Base-by-base conservation (phyloP, 1,140 invertebrate species). In the Drosophila miranda region DNA sequence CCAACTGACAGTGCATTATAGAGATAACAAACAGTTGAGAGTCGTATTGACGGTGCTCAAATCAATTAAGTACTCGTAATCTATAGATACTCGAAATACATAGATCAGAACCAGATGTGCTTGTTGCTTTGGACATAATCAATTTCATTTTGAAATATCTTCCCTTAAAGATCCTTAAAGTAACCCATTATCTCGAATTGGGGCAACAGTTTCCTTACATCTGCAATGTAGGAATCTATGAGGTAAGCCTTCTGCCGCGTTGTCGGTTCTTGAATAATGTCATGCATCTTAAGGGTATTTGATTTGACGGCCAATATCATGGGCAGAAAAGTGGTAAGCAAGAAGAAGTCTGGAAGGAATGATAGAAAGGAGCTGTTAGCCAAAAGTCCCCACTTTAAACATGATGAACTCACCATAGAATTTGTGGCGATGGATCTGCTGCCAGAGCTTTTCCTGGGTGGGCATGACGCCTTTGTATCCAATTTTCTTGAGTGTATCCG, bases 131-230 rank as follows among this genome's bases (percentile, higher is more conserved):
- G 26, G 8, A 19, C 11, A 13, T 56, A 48, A n/a, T 8, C 4
- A 28, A 13, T 14, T 30, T 7, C 19, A 6, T 28, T 14, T 16
- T 21, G 21, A 2, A 23, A 23, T 2, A 23, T 9, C 30, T n/a
- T 28, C 5, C 14, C 2, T 23, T 55, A 55, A 9, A 79, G 5
- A 9, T 75, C 48, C 6, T 84, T 69, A 61, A 83, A 83, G 13
- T 72, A 79, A 6, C 80, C 79, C n/a, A 67, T n/a, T 60, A 84
- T 26, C 26, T 75, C 69, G 28, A 43, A 79, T 5, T 60, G 68
- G 1, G 53, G 52, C 6, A 83, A 30, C 13, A 58, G 50, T 13
- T 50, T 16, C 45, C 55, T 63, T 3, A 79, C 14, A 7, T 83
- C 76, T 11, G 63, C 30, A 4, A 68, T 8, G 7, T 46, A 68